Percentiles rank a stretch among this genome's conserved stretches.
phyloP scores from a whole-genome alignment of 2,797 vertebrate species.

The Liasis olivaceus region DNA sequence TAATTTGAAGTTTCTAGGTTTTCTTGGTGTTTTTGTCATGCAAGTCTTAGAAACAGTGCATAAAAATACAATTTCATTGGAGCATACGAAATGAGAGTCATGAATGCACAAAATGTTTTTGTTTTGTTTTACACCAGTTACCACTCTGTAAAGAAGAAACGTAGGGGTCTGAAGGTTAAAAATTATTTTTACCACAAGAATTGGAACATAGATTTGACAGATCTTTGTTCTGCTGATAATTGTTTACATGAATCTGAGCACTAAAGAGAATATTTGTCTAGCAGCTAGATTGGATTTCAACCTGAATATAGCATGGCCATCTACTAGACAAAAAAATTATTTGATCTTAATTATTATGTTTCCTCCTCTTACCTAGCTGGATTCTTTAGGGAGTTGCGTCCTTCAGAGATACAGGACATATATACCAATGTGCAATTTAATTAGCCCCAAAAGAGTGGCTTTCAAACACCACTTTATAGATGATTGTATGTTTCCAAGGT shows the following conservation, averaged over 20 bases:
- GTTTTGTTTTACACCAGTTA: neutral
- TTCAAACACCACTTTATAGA: neutral
- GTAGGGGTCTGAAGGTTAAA: neutral
- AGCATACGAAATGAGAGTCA: too few species aligned
- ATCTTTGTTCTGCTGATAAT: neutral
- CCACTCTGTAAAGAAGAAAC: neutral
- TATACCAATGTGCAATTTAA: neutral
- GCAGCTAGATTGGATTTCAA: slow-evolving; percentile 1
- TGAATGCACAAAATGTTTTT: neutral
- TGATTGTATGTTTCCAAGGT: neutral
- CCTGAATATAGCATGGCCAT: neutral
- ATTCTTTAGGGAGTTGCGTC: rapidly evolving
- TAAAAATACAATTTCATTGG: neutral
- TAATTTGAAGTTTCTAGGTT: neutral
- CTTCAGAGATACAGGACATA: neutral
- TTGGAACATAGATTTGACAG: neutral
- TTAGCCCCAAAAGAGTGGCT: neutral
- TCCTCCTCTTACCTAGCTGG: neutral
- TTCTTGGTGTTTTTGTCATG: neutral
- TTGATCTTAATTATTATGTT: slow-evolving; percentile 17
- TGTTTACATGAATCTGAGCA: neutral
- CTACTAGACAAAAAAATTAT: neutral
- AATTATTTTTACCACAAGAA: neutral
- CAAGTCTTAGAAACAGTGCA: neutral
- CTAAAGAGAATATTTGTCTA: neutral